These are phyloP conservation scores for Cerastis rubricosa DNA, from an alignment of 2,888 invertebrate genomes.

Conservation along the genomic window DNA sequence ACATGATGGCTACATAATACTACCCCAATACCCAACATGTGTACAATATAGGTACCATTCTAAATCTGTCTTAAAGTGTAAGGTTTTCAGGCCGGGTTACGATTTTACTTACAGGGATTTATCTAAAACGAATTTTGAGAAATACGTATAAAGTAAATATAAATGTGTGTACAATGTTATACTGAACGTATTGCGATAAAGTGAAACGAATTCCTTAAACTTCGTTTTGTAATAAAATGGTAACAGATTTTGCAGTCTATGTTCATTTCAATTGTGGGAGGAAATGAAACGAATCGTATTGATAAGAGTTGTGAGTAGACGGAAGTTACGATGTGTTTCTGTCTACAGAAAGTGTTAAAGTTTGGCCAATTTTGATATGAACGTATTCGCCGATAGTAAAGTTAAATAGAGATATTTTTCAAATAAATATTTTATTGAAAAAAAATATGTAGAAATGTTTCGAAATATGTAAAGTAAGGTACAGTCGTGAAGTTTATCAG, in stretches of 20 bases:
- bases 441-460: slow-evolving; percentile 47
- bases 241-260: slow-evolving; percentile 54
- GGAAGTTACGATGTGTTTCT: slow-evolving; percentile 6
- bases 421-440: slow-evolving; percentile 50
- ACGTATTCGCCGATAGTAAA: slow-evolving; percentile 59
- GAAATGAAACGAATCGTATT: slow-evolving; percentile 20
- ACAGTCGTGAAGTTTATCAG: slow-evolving; percentile 64
- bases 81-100: slow-evolving; percentile 77
- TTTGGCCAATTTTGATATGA: slow-evolving; percentile 64
- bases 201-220: slow-evolving; percentile 66
- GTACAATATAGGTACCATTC: slow-evolving; percentile 82
- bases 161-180: slow-evolving; percentile 53
- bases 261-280: slow-evolving; percentile 65
- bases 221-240: slow-evolving; percentile 63
- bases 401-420: slow-evolving; percentile 59
- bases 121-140: slow-evolving; percentile 69
- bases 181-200: slow-evolving; percentile 47
- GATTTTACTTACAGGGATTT: slow-evolving; percentile 69
- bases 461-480: slow-evolving; percentile 54
- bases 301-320: slow-evolving; percentile 20
- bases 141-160: slow-evolving; percentile 63
- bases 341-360: slow-evolving; percentile 31
- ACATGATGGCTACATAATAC: slow-evolving; percentile 84
- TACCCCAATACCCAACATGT: slow-evolving; percentile 89
- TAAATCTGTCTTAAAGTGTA: slow-evolving; percentile 84